Evolutionary conservation across 2,888 invertebrate genomes (phyloP).

Genomic region (Cabera pusaria): DNA sequence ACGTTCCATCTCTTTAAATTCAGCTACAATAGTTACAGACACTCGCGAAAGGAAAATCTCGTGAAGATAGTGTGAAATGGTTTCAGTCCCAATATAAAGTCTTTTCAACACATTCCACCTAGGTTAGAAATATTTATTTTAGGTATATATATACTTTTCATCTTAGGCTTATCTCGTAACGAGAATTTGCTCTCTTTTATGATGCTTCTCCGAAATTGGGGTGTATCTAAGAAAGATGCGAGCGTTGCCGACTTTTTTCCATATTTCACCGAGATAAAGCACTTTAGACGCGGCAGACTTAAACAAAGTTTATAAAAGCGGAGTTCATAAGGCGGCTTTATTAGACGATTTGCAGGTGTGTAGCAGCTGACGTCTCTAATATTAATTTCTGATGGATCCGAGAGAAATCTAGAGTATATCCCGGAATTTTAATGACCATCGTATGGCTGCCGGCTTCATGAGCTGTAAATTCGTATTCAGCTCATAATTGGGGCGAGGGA

Average conservation of each 20-base stretch:
- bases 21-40: conserved; percentile 4
- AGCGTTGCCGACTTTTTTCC: conserved; percentile 42
- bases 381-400: conserved; percentile 72
- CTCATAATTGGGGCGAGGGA: conserved; percentile 63
- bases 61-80: conserved; percentile 19
- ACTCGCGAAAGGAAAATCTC: conserved; percentile 17
- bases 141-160: conserved; percentile 27
- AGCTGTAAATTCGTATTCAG: conserved; percentile 52
- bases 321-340: conserved; percentile 74
- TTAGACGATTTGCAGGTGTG: conserved; percentile 71
- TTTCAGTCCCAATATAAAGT: conserved; percentile 18
- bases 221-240: conserved; percentile 40
- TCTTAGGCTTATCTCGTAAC: conserved; percentile 30
- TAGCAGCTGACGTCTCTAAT: conserved; percentile 68
- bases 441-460: conserved; percentile 37
- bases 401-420: conserved; percentile 46
- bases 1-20: conserved; percentile 25
- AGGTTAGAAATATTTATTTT: conserved; percentile 10
- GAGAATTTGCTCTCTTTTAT: conserved; percentile 32
- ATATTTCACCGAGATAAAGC: conserved; percentile 45
- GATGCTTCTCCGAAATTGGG: conserved; percentile 32
- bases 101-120: conserved; percentile 13
- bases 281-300: conserved; percentile 53
- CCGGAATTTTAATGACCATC: conserved; percentile 57
- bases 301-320: conserved; percentile 65